Evolutionary conservation across 2,113 vertebrate species (phyloP).

Genomic region (Percopsis transmontana): DNA sequence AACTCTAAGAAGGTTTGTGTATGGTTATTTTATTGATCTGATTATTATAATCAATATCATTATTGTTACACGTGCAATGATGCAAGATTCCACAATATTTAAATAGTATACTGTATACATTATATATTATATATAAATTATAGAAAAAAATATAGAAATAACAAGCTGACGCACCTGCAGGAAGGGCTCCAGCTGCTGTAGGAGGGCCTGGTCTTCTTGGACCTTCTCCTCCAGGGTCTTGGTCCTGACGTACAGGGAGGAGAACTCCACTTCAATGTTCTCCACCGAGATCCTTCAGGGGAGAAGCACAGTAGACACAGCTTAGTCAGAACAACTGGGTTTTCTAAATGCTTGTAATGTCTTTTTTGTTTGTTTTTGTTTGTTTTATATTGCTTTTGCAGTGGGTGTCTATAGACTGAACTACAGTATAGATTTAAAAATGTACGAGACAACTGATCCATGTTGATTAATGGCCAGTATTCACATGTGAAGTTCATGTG

Average conservation of each 20-base stretch:
- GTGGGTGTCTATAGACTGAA: too few relatives aligned
- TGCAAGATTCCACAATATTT: background rate
- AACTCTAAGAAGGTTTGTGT: slow-evolving; percentile 74
- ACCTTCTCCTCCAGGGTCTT: slow-evolving; percentile 87
- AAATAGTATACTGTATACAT: background rate
- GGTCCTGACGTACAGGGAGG: slow-evolving; percentile 84
- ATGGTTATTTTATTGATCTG: background rate
- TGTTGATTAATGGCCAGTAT: too few relatives aligned
- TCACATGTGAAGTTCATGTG: too few relatives aligned
- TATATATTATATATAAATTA: background rate
- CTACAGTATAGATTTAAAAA: too few relatives aligned
- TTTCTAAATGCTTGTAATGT: too few relatives aligned
- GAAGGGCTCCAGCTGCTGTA: slow-evolving; percentile 88
- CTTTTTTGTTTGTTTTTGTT: background rate
- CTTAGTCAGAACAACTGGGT: too few relatives aligned
- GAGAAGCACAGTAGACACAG: slow-evolving; percentile 4
- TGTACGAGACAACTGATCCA: too few relatives aligned
- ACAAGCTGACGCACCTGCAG: slow-evolving; percentile 82
- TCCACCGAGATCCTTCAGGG: slow-evolving; percentile 89
- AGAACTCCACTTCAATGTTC: slow-evolving; percentile 87
- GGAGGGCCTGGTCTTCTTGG: slow-evolving; percentile 83
- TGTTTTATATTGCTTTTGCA: background rate
- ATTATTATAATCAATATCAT: slow-evolving; percentile 1
- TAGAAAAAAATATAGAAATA: background rate
- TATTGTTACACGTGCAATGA: background rate